Percentiles rank a stretch among this genome's conserved stretches.
These are phyloP conservation scores for Lacanobia oleracea DNA, from an alignment of 2,888 invertebrate species.

Conservation along the genomic window DNA sequence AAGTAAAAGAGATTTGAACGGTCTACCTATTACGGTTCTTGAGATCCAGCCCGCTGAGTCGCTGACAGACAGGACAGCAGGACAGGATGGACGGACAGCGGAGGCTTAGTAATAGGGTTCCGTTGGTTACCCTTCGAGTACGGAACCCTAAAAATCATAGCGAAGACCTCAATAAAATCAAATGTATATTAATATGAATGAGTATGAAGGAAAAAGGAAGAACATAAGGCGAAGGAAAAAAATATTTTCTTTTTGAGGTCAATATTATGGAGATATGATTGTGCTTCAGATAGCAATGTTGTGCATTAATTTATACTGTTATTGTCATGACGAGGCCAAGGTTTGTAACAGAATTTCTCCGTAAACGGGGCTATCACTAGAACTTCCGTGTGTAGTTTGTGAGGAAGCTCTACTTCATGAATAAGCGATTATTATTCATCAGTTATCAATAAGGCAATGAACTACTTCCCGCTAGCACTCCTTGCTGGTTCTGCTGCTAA, in stretches of 20 bases:
- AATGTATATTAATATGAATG: slow-evolving; percentile 34
- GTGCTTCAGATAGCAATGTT: slow-evolving; percentile 10
- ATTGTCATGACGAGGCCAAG: background rate
- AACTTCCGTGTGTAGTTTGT: background rate
- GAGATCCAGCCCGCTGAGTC: no score
- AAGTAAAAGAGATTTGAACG: no score
- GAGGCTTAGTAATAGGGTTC: no score
- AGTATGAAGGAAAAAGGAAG: slow-evolving; percentile 25
- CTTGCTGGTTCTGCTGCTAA: background rate
- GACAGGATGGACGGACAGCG: no score
- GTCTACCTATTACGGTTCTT: no score
- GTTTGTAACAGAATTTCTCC: background rate
- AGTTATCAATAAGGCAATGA: background rate
- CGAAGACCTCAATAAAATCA: slow-evolving; percentile 23
- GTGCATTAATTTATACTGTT: slow-evolving; percentile 19
- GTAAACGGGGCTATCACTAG: background rate
- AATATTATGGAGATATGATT: slow-evolving; percentile 27
- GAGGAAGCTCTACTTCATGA: background rate
- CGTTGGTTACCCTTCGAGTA: no score
- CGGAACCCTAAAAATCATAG: background rate
- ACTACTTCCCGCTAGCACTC: background rate
- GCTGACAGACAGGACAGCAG: no score
- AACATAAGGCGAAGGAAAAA: slow-evolving; percentile 5
- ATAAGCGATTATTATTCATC: slow-evolving; percentile 18
- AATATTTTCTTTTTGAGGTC: slow-evolving; percentile 22